Evolutionary conservation across 2,797 vertebrate genomes (phyloP).

Genomic region (Ctenochaetus hawaiiensis): DNA sequence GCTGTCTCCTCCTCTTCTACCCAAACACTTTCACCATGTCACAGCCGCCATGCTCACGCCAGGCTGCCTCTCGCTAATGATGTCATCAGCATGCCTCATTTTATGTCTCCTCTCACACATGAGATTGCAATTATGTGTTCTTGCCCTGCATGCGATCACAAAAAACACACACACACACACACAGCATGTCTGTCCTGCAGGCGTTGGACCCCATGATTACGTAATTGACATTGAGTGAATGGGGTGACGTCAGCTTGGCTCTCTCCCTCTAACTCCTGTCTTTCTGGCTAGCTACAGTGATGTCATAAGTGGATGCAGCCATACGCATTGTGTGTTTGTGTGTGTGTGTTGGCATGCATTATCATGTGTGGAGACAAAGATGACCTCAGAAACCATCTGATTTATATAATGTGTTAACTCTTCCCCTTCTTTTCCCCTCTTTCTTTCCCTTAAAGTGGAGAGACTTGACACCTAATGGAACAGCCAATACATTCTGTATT

Average conservation of each 20-base stretch:
- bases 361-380: conserved; percentile 51
- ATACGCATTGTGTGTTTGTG: conserved; percentile 33
- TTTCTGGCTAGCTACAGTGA: conserved; percentile 79
- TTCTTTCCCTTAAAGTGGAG: conserved; percentile 36
- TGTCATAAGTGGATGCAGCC: conserved; percentile 79
- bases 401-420: conserved; percentile 67
- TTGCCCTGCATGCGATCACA: conserved; percentile 48
- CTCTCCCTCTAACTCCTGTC: conserved; percentile 60
- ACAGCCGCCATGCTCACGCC: conserved; percentile 48
- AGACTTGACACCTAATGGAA: conserved; percentile 38
- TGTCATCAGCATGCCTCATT: conserved; percentile 73
- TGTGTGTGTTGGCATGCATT: conserved; percentile 40
- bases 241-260: conserved; percentile 79
- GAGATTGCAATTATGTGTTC: conserved; percentile 78
- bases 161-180: conserved; percentile 33
- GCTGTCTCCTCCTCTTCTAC: conserved; percentile 57
- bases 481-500: conserved; percentile 44
- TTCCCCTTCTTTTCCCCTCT: not conserved
- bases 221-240: conserved; percentile 84
- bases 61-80: conserved; percentile 65
- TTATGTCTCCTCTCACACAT: conserved; percentile 69
- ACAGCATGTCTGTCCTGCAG: conserved; percentile 66
- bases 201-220: conserved; percentile 72
- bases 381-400: conserved; percentile 65
- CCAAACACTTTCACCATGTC: conserved; percentile 62